phyloP scores from a whole-genome alignment of 2,113 vertebrate genomes.

The Dicerorhinus sumatrensis region DNA sequence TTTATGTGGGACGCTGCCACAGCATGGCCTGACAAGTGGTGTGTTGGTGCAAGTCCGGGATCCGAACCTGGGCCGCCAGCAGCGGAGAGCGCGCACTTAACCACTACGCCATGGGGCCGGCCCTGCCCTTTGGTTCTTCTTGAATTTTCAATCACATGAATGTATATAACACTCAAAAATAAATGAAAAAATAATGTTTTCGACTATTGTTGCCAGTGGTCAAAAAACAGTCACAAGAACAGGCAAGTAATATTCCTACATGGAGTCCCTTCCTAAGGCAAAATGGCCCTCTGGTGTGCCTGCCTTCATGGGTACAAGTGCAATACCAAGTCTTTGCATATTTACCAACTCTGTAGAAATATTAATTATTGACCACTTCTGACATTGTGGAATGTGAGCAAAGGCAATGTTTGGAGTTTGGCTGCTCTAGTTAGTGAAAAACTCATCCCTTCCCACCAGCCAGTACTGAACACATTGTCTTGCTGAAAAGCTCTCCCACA shows the following conservation, averaged over 20 bases:
- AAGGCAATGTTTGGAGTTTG: not conserved
- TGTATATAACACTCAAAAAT: not conserved
- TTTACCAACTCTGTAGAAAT: not conserved
- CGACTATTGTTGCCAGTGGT: not conserved
- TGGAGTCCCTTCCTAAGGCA: not conserved
- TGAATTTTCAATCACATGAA: not conserved
- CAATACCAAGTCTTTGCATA: not conserved
- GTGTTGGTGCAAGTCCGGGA: no score
- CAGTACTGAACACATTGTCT: not conserved
- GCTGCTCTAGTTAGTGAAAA: not conserved
- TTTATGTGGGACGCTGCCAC: no score
- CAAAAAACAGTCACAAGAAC: not conserved
- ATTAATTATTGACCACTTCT: not conserved
- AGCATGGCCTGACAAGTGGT: no score
- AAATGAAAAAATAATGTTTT: not conserved
- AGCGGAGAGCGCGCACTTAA: no score
- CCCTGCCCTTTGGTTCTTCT: not conserved
- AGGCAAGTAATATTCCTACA: not conserved
- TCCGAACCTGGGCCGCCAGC: no score
- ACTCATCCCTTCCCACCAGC: not conserved
- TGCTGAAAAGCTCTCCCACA: not conserved
- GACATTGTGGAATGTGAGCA: not conserved
- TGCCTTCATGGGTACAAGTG: not conserved
- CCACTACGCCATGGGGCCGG: no score
- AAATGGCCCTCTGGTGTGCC: not conserved